Evolutionary conservation across 92 coral and sea anemone species (phyloP).

Genomic region (Epizoanthus ramosus): DNA sequence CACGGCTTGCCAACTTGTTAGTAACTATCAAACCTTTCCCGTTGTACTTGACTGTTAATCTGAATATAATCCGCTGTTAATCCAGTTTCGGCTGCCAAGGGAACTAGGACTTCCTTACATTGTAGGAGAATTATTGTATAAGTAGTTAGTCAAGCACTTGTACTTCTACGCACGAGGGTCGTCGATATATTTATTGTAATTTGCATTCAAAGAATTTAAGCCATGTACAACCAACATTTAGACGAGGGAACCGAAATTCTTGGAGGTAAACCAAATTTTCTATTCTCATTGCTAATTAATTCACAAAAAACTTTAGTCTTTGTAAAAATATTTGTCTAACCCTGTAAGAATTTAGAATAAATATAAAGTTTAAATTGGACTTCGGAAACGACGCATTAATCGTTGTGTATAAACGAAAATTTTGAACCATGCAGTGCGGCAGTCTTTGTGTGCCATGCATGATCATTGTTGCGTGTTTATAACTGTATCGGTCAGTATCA

Average conservation of each 20-base stretch:
- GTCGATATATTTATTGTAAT: conserved; percentile 25
- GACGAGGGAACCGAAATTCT: background rate
- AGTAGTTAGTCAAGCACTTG: background rate
- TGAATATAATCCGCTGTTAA: conserved; percentile 65
- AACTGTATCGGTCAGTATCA: no score
- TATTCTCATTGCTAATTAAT: background rate
- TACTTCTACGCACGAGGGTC: background rate
- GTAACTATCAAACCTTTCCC: conserved; percentile 43
- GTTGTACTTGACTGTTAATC: conserved; percentile 37
- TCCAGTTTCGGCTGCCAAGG: conserved; percentile 60
- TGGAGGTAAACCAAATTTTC: background rate
- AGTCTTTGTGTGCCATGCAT: background rate
- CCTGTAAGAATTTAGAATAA: conserved; percentile 4
- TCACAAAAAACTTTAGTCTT: background rate
- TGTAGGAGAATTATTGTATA: background rate
- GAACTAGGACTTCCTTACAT: conserved; percentile 55
- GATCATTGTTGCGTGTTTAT: background rate
- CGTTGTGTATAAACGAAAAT: background rate
- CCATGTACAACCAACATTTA: background rate
- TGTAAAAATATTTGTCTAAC: background rate
- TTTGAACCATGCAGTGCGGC: background rate
- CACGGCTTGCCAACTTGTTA: conserved; percentile 42
- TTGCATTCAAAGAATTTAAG: background rate
- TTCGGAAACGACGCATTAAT: background rate
- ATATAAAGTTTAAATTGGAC: background rate